Conservation (phyloP, 1,140 invertebrate species). For the Drosophila bipectinata region DNA sequence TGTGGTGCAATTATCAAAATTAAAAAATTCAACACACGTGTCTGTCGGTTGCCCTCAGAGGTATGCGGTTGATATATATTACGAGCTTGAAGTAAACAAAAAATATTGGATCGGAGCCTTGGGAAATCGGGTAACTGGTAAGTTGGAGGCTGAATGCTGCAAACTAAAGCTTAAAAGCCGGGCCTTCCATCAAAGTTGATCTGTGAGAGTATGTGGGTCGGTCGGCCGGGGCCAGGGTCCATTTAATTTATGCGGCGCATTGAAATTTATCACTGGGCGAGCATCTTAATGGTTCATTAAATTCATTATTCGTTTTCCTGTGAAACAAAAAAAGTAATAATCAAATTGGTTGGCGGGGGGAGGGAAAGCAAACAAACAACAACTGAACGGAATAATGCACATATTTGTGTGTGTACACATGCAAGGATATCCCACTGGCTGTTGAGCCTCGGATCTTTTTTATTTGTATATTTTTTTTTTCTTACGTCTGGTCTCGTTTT, state of each 20-base stretch:
- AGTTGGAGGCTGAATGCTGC: neutral
- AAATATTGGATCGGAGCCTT: constrained; percentile 25
- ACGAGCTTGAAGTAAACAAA: constrained; percentile 26
- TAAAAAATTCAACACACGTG: constrained; percentile 53
- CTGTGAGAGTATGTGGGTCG: neutral
- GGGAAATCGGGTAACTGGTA: neutral
- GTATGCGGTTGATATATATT: neutral
- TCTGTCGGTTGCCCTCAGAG: constrained; percentile 2
- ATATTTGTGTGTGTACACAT: constrained; percentile 57
- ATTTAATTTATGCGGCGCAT: constrained; percentile 78
- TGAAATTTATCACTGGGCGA: constrained; percentile 75
- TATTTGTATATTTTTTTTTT: constrained; percentile 20
- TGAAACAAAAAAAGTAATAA: constrained; percentile 47
- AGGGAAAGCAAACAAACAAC: constrained; percentile 44
- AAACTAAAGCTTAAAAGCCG: neutral
- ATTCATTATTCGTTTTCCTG: constrained; percentile 74
- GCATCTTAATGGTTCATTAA: constrained; percentile 82
- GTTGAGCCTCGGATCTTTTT: constrained; percentile 12
- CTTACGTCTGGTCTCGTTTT: constrained; percentile 69
- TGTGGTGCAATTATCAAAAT: constrained; percentile 76
- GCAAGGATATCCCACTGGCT: constrained; percentile 15
- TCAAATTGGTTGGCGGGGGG: constrained; percentile 29
- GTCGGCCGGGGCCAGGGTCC: constrained; percentile 24
- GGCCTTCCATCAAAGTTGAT: constrained; percentile 51
- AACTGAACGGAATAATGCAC: constrained; percentile 71